A percentile compares a stretch with the other conserved stretches of the same genome.
phyloP scores from a whole-genome alignment of 2,113 vertebrate genomes.

The Aegithalos caudatus region DNA sequence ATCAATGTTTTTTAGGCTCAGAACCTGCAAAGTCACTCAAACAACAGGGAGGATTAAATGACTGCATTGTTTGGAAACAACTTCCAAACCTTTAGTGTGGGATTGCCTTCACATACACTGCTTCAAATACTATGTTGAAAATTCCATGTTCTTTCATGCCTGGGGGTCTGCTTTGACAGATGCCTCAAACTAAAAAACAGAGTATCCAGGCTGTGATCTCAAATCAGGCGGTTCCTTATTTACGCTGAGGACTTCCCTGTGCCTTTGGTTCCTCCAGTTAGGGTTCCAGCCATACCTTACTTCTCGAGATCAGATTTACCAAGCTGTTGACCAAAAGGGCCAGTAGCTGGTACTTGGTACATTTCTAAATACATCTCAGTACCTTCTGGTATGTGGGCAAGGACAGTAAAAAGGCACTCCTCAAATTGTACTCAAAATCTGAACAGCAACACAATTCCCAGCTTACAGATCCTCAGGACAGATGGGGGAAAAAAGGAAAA shows the following conservation, averaged over 20 bases:
- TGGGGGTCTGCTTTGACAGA: background rate
- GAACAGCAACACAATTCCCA: background rate
- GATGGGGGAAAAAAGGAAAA: fast-evolving
- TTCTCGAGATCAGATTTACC: background rate
- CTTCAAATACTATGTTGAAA: background rate
- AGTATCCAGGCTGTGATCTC: background rate
- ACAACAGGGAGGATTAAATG: background rate
- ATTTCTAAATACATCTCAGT: background rate
- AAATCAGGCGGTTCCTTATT: background rate
- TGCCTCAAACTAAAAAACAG: background rate
- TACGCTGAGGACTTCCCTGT: background rate
- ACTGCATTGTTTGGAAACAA: background rate
- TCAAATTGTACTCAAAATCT: background rate
- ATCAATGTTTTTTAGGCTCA: background rate
- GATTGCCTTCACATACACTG: background rate
- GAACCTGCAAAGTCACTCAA: background rate
- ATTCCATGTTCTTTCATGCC: background rate
- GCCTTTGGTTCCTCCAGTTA: background rate
- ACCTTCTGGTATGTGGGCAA: background rate
- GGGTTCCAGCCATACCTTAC: background rate
- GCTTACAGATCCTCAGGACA: background rate
- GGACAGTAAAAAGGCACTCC: background rate
- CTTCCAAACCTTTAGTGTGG: background rate
- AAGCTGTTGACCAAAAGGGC: background rate
- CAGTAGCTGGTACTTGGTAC: background rate